Percentiles rank a stretch among this genome's conserved stretches.
Evolutionary conservation across 2,113 vertebrate species (phyloP).

Genomic region (Calidris pugnax): DNA sequence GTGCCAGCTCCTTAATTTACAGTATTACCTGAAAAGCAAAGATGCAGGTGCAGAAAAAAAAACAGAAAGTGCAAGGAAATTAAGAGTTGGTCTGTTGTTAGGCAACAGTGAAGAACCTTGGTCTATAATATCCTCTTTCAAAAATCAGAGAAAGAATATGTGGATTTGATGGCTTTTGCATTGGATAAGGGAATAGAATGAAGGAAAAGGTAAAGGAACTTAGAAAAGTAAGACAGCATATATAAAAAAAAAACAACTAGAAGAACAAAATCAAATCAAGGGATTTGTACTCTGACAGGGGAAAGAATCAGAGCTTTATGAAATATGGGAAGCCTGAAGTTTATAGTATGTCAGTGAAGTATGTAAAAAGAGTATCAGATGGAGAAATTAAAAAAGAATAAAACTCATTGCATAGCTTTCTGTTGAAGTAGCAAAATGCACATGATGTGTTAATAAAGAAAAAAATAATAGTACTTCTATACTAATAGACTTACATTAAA

Average conservation of each 20-base stretch:
- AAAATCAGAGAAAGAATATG: background rate
- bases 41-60: background rate
- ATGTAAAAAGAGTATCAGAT: background rate
- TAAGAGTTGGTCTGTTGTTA: background rate
- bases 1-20: background rate
- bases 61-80: background rate
- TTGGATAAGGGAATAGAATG: background rate
- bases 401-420: background rate
- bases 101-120: background rate
- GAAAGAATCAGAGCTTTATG: background rate
- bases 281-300: background rate
- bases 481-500: background rate
- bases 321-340: background rate
- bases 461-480: background rate
- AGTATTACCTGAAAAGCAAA: background rate
- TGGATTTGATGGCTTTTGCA: background rate
- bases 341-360: background rate
- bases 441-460: background rate
- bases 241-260: background rate
- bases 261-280: background rate
- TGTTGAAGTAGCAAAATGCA: background rate
- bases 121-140: background rate
- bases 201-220: background rate
- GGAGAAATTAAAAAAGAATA: background rate
- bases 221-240: background rate